phyloP scores from a whole-genome alignment of 2,888 invertebrate species.

The Epistrophella euchroma region DNA sequence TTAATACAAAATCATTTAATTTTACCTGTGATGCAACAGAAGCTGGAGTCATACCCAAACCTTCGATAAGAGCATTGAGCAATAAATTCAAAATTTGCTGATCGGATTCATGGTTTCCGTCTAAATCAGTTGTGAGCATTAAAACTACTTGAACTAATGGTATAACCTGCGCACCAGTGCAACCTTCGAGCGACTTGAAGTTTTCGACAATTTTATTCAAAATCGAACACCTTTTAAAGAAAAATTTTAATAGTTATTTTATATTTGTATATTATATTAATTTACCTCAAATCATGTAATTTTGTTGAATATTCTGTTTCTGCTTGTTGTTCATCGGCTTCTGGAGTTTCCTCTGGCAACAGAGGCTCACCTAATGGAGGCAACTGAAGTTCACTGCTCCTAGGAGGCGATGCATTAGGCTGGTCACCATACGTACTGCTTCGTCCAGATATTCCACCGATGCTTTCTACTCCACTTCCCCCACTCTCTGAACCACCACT shows the following conservation, averaged over 20 bases:
- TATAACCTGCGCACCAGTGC: conserved; percentile 93
- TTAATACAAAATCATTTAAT: not conserved
- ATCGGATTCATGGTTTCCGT: conserved; percentile 93
- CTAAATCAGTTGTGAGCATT: conserved; percentile 95
- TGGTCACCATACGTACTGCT: conserved; percentile 95
- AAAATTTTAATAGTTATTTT: not conserved
- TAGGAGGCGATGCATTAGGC: conserved; percentile 82
- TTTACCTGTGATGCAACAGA: conserved; percentile 82
- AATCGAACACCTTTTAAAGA: conserved; percentile 85
- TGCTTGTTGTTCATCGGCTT: conserved; percentile 79
- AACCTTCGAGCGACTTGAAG: conserved; percentile 89
- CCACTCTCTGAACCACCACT: conserved; percentile 94
- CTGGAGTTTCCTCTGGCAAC: conserved; percentile 78
- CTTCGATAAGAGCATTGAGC: conserved; percentile 89
- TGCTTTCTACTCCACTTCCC: conserved; percentile 95
- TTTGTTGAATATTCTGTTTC: conserved; percentile 83
- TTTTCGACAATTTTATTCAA: conserved; percentile 91
- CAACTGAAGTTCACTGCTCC: conserved; percentile 76
- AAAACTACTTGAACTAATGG: conserved; percentile 96
- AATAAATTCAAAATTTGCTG: conserved; percentile 90
- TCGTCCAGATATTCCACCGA: conserved; percentile 96
- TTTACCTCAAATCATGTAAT: conserved; percentile 82
- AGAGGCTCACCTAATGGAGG: conserved; percentile 76
- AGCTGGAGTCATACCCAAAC: conserved; percentile 88
- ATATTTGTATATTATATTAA: not conserved